phyloP scores from a whole-genome alignment of 2,797 vertebrate species.

The Garrulus glandarius region DNA sequence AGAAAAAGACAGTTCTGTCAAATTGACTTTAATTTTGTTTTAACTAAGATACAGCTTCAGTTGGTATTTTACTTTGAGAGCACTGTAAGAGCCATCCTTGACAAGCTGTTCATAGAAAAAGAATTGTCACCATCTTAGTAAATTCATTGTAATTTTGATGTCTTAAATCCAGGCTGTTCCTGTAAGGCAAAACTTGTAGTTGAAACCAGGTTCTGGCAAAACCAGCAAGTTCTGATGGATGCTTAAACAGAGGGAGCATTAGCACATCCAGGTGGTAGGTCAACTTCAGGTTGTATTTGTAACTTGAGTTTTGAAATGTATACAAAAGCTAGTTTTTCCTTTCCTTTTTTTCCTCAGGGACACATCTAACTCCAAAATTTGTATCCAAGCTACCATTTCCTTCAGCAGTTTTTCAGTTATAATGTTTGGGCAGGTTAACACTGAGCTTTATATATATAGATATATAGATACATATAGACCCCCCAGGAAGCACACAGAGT shows the following conservation, averaged over 20 bases:
- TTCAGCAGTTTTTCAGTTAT: not conserved
- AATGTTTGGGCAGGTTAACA: not conserved
- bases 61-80: not conserved
- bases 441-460: not conserved
- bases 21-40: not conserved
- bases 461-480: not conserved
- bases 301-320: not conserved
- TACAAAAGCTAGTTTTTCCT: not conserved
- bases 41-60: not conserved
- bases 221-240: not conserved
- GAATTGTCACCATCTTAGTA: not conserved
- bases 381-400: not conserved
- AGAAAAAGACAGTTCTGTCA: not conserved
- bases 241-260: not conserved
- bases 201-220: not conserved
- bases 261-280: not conserved
- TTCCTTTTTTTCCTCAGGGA: not conserved
- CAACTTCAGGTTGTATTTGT: not conserved
- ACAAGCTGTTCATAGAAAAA: not conserved
- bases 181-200: not conserved
- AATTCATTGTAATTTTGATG: not conserved
- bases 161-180: not conserved
- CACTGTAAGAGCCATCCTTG: not conserved
- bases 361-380: not conserved
- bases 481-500: not conserved